Percentiles rank a stretch among this genome's conserved stretches.
phyloP scores from a whole-genome alignment of 2,113 vertebrate species.

The Coturnix japonica region DNA sequence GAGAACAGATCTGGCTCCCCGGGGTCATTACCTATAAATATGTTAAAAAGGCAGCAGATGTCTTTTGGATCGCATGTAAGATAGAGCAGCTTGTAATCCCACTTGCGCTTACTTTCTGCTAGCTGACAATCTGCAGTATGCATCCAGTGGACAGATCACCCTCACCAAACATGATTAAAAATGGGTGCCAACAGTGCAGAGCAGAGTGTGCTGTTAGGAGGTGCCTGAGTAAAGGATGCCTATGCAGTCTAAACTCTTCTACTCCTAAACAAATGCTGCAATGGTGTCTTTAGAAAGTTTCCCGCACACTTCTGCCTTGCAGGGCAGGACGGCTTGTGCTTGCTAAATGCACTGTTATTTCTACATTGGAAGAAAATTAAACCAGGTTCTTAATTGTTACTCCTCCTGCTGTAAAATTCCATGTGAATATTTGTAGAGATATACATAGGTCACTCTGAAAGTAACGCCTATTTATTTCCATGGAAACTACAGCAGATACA shows the following conservation, averaged over 20 bases:
- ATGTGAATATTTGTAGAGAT: background rate
- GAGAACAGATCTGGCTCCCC: slow-evolving; percentile 29
- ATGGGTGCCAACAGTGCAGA: background rate
- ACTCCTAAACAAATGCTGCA: background rate
- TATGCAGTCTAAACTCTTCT: background rate
- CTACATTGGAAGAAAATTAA: slow-evolving; percentile 1
- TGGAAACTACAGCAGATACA: too few relatives aligned
- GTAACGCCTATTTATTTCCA: too few relatives aligned
- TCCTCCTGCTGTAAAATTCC: slow-evolving; percentile 23
- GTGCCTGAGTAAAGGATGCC: background rate
- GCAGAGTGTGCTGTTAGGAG: background rate
- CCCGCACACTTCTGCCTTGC: background rate
- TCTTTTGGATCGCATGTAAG: slow-evolving; percentile 11
- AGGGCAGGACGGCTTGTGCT: background rate
- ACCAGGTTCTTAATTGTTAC: background rate
- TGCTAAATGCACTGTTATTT: background rate
- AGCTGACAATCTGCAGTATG: background rate
- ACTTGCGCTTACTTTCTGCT: background rate
- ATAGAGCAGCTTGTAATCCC: slow-evolving; percentile 29
- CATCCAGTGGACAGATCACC: background rate
- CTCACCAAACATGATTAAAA: background rate
- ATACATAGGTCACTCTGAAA: background rate
- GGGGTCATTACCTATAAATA: slow-evolving; percentile 10
- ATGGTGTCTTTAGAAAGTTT: background rate
- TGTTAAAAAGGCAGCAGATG: slow-evolving; percentile 60